Conservation (phyloP, 2,888 invertebrate species). For the Copidosoma aretas region DNA sequence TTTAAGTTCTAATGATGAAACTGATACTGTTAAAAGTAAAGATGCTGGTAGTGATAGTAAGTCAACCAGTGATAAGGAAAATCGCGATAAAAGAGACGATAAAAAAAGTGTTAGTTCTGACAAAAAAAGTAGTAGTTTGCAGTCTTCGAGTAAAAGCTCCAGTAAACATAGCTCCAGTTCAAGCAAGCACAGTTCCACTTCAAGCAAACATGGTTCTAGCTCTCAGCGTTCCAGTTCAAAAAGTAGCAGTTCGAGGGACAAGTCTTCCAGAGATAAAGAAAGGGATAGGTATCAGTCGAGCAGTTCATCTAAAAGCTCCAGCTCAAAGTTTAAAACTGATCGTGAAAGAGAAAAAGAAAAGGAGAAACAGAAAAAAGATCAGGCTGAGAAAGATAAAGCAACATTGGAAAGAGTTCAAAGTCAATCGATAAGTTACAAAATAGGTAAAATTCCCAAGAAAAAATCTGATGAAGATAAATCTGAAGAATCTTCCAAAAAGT, state of each 20-base stretch:
- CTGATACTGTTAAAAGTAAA: conserved; percentile 44
- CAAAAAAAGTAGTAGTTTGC: conserved; percentile 63
- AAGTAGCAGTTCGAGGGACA: conserved; percentile 53
- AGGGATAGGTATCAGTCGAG: conserved; percentile 53
- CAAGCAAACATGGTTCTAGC: conserved; percentile 49
- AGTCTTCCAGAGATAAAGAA: conserved; percentile 56
- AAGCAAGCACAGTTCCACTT: conserved; percentile 47
- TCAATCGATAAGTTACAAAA: conserved; percentile 72
- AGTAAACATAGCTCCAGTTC: conserved; percentile 55
- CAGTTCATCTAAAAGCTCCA: conserved; percentile 48
- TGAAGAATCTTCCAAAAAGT: conserved; percentile 50
- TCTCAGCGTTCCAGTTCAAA: conserved; percentile 54
- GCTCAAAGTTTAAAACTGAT: conserved; percentile 51
- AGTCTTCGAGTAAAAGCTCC: conserved; percentile 55
- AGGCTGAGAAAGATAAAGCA: conserved; percentile 73
- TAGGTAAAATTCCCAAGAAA: conserved; percentile 82
- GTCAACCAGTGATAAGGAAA: conserved; percentile 64
- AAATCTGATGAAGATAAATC: conserved; percentile 63
- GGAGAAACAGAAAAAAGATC: conserved; percentile 63
- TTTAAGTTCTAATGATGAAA: conserved; percentile 47
- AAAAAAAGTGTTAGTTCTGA: conserved; percentile 56
- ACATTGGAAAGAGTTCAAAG: conserved; percentile 72
- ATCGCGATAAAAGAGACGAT: conserved; percentile 64
- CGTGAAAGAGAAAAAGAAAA: conserved; percentile 62
- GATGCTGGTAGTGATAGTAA: conserved; percentile 60